Evolutionary conservation across 2,888 invertebrate genomes (phyloP).

Genomic region (Chrysina gloriosa): DNA sequence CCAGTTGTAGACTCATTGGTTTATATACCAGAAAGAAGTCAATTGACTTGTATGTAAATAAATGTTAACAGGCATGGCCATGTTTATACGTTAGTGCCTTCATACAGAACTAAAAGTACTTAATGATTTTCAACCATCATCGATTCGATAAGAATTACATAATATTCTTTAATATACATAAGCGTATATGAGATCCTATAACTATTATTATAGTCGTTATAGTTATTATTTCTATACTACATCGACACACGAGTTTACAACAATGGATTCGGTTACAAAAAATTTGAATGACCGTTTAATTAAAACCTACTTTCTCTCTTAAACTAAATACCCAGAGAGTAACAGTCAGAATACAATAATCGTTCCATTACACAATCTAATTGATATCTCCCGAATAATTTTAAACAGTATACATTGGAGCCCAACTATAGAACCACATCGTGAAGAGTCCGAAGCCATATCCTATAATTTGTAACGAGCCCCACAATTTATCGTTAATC

Average conservation of each 20-base stretch:
- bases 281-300: constrained; percentile 3
- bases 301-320: constrained; percentile 28
- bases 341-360: neutral
- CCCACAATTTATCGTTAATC: neutral
- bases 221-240: neutral
- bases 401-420: neutral
- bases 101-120: too few relatives aligned
- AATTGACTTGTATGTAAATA: too few relatives aligned
- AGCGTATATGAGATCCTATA: too few relatives aligned
- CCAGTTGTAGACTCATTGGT: too few relatives aligned
- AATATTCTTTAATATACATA: too few relatives aligned
- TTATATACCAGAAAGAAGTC: too few relatives aligned
- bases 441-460: neutral
- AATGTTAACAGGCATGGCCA: too few relatives aligned
- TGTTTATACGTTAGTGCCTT: too few relatives aligned
- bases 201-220: neutral
- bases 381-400: neutral
- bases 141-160: too few relatives aligned
- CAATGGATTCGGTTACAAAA: neutral
- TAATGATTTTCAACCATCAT: too few relatives aligned
- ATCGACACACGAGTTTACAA: neutral
- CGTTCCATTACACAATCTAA: constrained; percentile 8
- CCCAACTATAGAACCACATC: neutral
- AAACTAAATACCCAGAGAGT: constrained; percentile 12
- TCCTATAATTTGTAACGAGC: neutral